These are phyloP conservation scores for Atta colombica DNA, from an alignment of 1,140 invertebrate species.

Conservation along the genomic window DNA sequence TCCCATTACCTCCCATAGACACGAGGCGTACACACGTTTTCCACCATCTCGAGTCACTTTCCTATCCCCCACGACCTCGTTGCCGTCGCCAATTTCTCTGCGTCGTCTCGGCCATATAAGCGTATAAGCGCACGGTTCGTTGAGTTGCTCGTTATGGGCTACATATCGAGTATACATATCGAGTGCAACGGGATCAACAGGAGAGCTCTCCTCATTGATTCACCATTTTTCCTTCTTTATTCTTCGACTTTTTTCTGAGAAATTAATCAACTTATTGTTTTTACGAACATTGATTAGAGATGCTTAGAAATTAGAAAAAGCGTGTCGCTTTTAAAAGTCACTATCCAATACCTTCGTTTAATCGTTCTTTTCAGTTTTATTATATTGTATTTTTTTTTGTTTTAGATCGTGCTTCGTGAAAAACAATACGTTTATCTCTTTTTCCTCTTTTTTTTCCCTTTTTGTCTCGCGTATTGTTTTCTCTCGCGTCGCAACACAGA, in stretches of 20 bases:
- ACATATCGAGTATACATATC: slow-evolving; percentile 35
- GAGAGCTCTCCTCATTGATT: slow-evolving; percentile 5
- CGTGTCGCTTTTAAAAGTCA: not conserved
- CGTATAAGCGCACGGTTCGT: slow-evolving; percentile 62
- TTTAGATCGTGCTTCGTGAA: not conserved
- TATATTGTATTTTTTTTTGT: not conserved
- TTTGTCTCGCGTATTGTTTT: slow-evolving; percentile 37
- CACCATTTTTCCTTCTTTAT: not conserved
- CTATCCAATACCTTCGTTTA: not conserved
- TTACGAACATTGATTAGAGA: not conserved
- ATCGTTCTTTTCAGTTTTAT: not conserved
- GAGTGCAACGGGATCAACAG: slow-evolving; percentile 11
- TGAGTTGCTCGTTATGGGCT: slow-evolving; percentile 60
- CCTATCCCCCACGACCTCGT: slow-evolving; percentile 49
- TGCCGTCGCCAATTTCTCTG: slow-evolving; percentile 65
- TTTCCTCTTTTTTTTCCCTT: slow-evolving; percentile 28
- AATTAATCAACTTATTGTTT: not conserved
- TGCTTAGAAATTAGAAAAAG: not conserved
- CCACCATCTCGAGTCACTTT: slow-evolving; percentile 28
- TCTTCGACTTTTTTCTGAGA: not conserved
- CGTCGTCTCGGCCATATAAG: slow-evolving; percentile 50
- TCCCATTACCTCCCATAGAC: slow-evolving; percentile 53
- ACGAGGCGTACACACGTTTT: slow-evolving; percentile 46
- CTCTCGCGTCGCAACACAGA: slow-evolving; percentile 14
- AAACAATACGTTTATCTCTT: slow-evolving; percentile 14